Percentiles rank a stretch among this genome's conserved stretches.
These are phyloP conservation scores for Troglohyphantes excavatus DNA, from an alignment of 2,888 invertebrate species.

Conservation along the genomic window DNA sequence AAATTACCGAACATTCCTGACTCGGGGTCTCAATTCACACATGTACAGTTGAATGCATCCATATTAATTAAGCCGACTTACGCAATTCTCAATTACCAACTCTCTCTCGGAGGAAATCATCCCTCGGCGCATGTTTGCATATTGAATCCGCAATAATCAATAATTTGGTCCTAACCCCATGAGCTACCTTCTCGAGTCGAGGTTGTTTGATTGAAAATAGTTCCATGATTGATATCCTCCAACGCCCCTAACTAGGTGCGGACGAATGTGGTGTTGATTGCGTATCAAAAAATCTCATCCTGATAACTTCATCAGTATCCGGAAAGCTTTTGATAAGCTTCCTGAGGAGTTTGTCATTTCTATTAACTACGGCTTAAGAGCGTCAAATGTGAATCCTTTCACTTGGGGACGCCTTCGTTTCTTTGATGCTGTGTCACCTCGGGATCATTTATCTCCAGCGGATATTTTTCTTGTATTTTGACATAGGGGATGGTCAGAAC, in stretches of 20 bases:
- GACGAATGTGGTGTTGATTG: constrained; percentile 68
- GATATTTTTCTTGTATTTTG: constrained; percentile 62
- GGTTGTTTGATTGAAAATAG: constrained; percentile 73
- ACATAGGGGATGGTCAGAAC: constrained; percentile 40
- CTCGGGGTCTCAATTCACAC: constrained; percentile 49
- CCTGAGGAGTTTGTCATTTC: constrained; percentile 65
- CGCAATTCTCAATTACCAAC: constrained; percentile 63
- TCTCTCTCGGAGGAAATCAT: constrained; percentile 74
- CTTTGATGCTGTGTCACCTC: constrained; percentile 33
- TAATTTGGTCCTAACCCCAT: constrained; percentile 75
- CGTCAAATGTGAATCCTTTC: constrained; percentile 65
- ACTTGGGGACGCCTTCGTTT: constrained; percentile 37
- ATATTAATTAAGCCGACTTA: constrained; percentile 68
- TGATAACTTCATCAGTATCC: constrained; percentile 67
- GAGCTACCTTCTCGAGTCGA: constrained; percentile 69
- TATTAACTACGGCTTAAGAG: constrained; percentile 71
- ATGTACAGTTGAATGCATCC: constrained; percentile 51
- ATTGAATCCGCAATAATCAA: constrained; percentile 70
- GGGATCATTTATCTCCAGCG: constrained; percentile 33
- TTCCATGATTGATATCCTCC: constrained; percentile 68
- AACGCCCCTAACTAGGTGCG: constrained; percentile 68
- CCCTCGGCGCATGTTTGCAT: constrained; percentile 63
- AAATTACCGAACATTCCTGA: background rate
- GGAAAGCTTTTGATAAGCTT: constrained; percentile 43
- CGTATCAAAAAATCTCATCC: constrained; percentile 48